phyloP scores from a whole-genome alignment of 2,113 vertebrate species.

The Apteryx owenii region DNA sequence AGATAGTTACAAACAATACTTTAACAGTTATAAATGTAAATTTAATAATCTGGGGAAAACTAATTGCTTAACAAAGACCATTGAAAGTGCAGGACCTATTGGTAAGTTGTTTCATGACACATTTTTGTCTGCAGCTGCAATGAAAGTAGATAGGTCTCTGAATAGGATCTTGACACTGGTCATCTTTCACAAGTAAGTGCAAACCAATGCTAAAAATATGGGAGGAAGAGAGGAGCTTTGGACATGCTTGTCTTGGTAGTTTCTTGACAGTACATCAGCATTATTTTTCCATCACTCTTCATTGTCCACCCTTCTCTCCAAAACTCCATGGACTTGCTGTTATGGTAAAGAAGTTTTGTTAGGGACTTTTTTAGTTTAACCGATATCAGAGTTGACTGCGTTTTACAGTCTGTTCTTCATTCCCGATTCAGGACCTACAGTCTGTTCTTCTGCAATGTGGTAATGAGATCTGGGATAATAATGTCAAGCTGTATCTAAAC shows the following conservation, averaged over 20 bases:
- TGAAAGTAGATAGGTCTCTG: not conserved
- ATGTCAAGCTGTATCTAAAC: conserved; percentile 53
- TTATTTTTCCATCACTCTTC: not conserved
- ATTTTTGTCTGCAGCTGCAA: not conserved
- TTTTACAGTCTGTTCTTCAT: conserved; percentile 15
- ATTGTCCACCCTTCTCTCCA: not conserved
- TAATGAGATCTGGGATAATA: conserved; percentile 69
- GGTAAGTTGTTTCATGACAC: not conserved
- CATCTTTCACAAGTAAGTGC: not conserved
- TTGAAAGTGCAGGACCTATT: not conserved
- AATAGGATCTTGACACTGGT: not conserved
- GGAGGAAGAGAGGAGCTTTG: not conserved
- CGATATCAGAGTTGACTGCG: not conserved
- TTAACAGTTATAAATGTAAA: not conserved
- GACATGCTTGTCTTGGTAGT: not conserved
- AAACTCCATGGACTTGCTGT: not conserved
- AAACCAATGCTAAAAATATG: not conserved
- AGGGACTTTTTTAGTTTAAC: not conserved
- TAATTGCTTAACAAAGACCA: not conserved
- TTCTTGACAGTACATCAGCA: not conserved
- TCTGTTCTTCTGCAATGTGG: conserved; percentile 36
- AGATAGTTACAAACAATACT: not conserved
- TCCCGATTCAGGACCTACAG: conserved; percentile 29
- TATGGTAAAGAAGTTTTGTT: not conserved
- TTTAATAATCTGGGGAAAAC: not conserved